Conservation (phyloP, 2,797 vertebrate species). For the Artibeus jamaicensis region DNA sequence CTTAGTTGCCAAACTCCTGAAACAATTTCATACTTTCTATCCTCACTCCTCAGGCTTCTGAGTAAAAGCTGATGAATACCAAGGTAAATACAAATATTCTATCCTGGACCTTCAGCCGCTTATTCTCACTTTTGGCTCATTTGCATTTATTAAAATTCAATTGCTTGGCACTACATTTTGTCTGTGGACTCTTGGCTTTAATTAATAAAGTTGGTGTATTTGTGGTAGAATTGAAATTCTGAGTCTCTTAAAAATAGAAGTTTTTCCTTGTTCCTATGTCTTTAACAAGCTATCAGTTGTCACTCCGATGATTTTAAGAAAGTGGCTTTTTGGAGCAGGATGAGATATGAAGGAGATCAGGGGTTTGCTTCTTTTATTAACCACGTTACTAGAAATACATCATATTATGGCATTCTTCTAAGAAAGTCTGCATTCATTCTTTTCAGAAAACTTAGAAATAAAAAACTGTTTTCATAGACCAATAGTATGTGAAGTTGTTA, state of each 20-base stretch:
- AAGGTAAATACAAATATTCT: slow-evolving; percentile 43
- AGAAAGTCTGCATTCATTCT: neutral
- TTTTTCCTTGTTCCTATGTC: neutral
- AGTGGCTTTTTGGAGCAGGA: neutral
- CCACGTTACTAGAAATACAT: neutral
- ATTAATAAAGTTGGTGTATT: slow-evolving; percentile 32
- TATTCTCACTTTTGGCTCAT: slow-evolving; percentile 28
- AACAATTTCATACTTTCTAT: neutral
- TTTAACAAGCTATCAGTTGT: neutral
- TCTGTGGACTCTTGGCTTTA: slow-evolving; percentile 19
- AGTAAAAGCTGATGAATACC: slow-evolving; percentile 22
- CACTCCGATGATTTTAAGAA: neutral
- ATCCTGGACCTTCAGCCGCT: neutral
- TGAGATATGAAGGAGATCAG: neutral
- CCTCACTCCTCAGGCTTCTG: neutral
- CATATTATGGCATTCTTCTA: neutral
- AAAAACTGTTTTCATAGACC: neutral
- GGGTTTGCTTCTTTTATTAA: neutral
- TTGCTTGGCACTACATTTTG: neutral
- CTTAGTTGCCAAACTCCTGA: neutral
- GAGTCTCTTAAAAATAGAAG: neutral
- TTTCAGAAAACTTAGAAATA: slow-evolving; percentile 16
- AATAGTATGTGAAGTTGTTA: neutral
- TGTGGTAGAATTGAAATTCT: slow-evolving; percentile 18
- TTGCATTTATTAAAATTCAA: slow-evolving; percentile 63